Evolutionary conservation across 2,797 vertebrate genomes (phyloP), one percentile per base, ranked within the genome.

Genomic region (Diglossa cyanea): DNA sequence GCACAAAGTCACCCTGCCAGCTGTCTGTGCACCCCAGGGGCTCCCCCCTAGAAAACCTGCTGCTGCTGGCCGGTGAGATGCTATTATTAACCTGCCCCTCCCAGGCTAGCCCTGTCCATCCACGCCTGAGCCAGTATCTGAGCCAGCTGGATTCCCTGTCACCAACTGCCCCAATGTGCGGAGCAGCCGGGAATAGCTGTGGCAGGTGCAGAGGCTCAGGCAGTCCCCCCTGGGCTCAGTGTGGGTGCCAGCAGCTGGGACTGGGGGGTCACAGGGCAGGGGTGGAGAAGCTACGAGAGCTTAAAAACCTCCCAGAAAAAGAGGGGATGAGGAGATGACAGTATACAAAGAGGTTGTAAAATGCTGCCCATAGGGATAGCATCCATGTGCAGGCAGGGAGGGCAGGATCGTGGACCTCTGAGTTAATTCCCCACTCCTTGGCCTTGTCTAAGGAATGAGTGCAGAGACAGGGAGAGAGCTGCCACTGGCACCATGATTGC

Each of bases 321-420:
- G 31, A 68, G 5, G 14, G 48, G 30, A 37, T 1, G 1, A 30
- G 40, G 51, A 61, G 10, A 50, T 8, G 23, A 18, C 57, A 60
- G 9, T 44, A 16, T 0, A 24, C 2, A 0, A 51, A 37, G 31
- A 60, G 10, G 6, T 2, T 0, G 0, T 31, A 57, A 25, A 35
- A 57, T 17, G 15, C 33, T 35, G 19, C 18, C 44, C 23, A 14
- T 0, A 44, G 11, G 16, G 18, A 67, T 1, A 1, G 45, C 45
- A 44, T 9, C 53, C 20, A 10, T 0, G 7, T 33, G 33, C 39
- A 35, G 28, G 30, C 19, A 37, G 26, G 6, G 30, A 58, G 20
- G 18, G 54, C 13, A 62, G 25, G 31, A 60, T 16, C 0, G 0
- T 4, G 17, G 28, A 75, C 3, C 10, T 47, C 30, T 0, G 0